These are phyloP conservation scores for Tachysurus vachellii DNA, from an alignment of 2,113 vertebrate species.

Conservation along the genomic window DNA sequence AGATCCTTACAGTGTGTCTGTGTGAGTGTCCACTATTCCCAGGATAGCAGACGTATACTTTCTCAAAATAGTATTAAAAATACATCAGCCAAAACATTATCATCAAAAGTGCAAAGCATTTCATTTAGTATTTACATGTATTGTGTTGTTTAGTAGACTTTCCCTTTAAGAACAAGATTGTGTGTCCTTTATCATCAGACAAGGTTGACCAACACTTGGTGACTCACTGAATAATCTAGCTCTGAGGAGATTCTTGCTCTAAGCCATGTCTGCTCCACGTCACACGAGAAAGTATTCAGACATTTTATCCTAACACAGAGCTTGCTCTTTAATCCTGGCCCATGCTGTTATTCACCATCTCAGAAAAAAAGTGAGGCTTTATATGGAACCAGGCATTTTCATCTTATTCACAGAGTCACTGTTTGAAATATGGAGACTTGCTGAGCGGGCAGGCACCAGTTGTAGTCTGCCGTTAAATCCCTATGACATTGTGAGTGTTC, in stretches of 20 bases:
- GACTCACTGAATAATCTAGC: not conserved
- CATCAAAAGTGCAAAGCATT: not conserved
- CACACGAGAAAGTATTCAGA: not conserved
- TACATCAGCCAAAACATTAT: not conserved
- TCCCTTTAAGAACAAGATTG: not conserved
- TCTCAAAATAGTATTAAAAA: not conserved
- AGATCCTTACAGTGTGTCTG: not conserved
- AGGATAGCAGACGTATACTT: not conserved
- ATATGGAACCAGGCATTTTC: constrained; percentile 12
- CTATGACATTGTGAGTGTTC: constrained; percentile 28
- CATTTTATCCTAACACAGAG: constrained; percentile 10
- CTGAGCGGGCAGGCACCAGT: constrained; percentile 21
- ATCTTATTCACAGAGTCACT: constrained; percentile 37
- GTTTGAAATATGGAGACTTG: constrained; percentile 59
- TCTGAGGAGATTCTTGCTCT: not conserved
- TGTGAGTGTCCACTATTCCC: not conserved
- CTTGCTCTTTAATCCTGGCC: not conserved
- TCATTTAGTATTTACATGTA: not conserved
- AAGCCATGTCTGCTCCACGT: not conserved
- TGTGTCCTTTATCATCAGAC: constrained; percentile 10
- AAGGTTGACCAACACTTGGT: constrained; percentile 1
- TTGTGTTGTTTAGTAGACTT: not conserved
- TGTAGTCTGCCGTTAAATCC: constrained; percentile 10
- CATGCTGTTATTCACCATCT: not conserved
- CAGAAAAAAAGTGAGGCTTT: not conserved